Percentiles rank a stretch among this genome's conserved stretches.
Evolutionary conservation across 2,888 invertebrate genomes (phyloP).

Genomic region (Terebella lapidaria): DNA sequence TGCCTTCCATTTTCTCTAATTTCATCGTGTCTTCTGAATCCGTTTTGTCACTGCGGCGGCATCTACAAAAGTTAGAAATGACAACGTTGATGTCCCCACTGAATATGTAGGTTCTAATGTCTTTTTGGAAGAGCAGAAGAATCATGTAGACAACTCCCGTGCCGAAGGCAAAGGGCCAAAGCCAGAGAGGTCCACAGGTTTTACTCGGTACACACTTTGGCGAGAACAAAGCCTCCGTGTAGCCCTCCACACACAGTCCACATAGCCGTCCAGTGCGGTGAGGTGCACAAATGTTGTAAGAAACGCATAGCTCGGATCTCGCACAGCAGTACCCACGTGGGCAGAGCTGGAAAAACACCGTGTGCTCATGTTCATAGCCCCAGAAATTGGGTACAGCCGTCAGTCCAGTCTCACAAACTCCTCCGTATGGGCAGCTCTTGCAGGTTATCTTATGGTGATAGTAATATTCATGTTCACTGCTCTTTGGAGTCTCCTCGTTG

Average conservation of each 20-base stretch:
- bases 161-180: conserved; percentile 18
- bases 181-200: conserved; percentile 21
- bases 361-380: conserved; percentile 17
- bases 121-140: conserved; percentile 26
- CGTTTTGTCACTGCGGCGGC: neutral
- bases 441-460: conserved; percentile 22
- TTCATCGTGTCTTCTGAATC: neutral
- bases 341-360: conserved; percentile 20
- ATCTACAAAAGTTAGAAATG: neutral
- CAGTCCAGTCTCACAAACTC: conserved; percentile 16
- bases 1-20: neutral
- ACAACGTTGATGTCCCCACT: neutral
- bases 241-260: conserved; percentile 16
- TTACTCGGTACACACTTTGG: conserved; percentile 18
- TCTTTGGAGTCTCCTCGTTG: conserved; percentile 20
- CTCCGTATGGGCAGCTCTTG: conserved; percentile 25
- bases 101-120: conserved; percentile 25
- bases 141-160: conserved; percentile 21
- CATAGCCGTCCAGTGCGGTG: conserved; percentile 21
- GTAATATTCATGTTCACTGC: conserved; percentile 17
- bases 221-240: conserved; percentile 27
- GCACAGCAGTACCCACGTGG: conserved; percentile 26
- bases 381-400: conserved; percentile 26
- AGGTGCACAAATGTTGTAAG: conserved; percentile 20
- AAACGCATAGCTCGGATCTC: conserved; percentile 10